These are phyloP conservation scores for Dorcus hopei DNA, from an alignment of 2,888 invertebrate genomes.

Conservation along the genomic window DNA sequence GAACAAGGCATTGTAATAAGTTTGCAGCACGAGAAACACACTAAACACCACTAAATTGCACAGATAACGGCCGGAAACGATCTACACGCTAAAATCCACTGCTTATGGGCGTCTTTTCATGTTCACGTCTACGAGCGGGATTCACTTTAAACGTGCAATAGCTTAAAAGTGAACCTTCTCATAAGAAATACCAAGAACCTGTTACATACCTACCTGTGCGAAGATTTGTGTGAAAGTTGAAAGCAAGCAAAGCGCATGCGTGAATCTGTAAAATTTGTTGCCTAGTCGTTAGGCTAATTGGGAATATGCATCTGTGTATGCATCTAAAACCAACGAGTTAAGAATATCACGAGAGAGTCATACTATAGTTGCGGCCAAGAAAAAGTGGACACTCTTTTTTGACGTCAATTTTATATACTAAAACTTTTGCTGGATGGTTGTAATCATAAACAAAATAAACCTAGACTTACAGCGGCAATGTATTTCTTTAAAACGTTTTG, in stretches of 20 bases:
- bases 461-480: too few species aligned
- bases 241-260: conserved; percentile 8
- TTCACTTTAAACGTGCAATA: conserved; percentile 22
- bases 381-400: too few species aligned
- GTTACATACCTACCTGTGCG: conserved; percentile 26
- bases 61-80: conserved; percentile 4
- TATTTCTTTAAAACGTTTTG: too few species aligned
- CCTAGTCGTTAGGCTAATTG: too few species aligned
- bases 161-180: conserved; percentile 18
- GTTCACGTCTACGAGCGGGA: conserved; percentile 17
- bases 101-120: conserved; percentile 20
- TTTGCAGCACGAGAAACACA: conserved; percentile 10
- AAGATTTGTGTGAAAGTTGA: conserved; percentile 24
- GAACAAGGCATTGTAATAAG: conserved; percentile 80
- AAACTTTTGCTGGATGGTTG: too few species aligned
- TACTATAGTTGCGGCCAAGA: too few species aligned
- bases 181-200: conserved; percentile 27
- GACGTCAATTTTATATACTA: too few species aligned
- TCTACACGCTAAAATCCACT: conserved; percentile 15
- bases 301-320: too few species aligned
- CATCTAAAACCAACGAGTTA: too few species aligned
- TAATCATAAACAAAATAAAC: too few species aligned
- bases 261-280: too few species aligned
- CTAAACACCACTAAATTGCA: conserved; percentile 4
- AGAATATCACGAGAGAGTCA: too few species aligned